phyloP scores from a whole-genome alignment of 53 echinoderm and acorn worm species.

The Astropecten irregularis region DNA sequence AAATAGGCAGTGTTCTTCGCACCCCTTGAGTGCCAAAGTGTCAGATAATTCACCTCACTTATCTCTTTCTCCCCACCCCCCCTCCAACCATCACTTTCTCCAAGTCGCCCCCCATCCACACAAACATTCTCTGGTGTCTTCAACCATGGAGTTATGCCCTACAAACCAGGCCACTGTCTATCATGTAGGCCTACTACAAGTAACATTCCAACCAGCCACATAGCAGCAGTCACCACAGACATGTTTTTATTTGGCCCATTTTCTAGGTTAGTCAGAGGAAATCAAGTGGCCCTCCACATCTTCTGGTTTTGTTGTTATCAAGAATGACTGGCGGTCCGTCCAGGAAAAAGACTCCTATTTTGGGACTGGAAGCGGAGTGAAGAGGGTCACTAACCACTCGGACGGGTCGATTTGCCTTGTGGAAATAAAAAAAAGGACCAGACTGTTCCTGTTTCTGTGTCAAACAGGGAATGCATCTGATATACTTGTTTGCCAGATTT shows the following conservation, averaged over 20 bases:
- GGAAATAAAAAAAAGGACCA: background rate
- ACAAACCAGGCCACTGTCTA: too few species aligned
- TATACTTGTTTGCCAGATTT: constrained; percentile 8
- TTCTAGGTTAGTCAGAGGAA: constrained; percentile 26
- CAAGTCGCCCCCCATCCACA: too few species aligned
- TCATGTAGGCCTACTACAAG: background rate
- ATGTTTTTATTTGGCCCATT: too few species aligned
- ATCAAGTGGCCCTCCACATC: constrained; percentile 19
- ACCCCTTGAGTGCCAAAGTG: background rate
- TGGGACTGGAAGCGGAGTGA: background rate
- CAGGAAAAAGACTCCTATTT: background rate
- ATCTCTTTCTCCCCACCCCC: background rate
- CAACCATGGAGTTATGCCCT: too few species aligned
- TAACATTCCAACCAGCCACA: background rate
- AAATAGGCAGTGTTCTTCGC: constrained; percentile 8
- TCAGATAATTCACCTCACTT: constrained; percentile 6
- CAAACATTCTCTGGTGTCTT: too few species aligned
- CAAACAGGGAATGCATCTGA: too few species aligned
- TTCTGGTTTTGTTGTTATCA: constrained; percentile 7
- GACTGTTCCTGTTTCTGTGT: too few species aligned
- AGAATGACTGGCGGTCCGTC: background rate
- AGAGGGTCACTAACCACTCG: constrained; percentile 27
- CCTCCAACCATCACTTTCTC: too few species aligned
- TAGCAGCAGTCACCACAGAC: constrained; percentile 3
- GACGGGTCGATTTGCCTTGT: background rate